Percentiles rank a stretch among this genome's conserved stretches.
Conservation (phyloP, 2,888 invertebrate genomes). For the Phlogophora meticulosa region DNA sequence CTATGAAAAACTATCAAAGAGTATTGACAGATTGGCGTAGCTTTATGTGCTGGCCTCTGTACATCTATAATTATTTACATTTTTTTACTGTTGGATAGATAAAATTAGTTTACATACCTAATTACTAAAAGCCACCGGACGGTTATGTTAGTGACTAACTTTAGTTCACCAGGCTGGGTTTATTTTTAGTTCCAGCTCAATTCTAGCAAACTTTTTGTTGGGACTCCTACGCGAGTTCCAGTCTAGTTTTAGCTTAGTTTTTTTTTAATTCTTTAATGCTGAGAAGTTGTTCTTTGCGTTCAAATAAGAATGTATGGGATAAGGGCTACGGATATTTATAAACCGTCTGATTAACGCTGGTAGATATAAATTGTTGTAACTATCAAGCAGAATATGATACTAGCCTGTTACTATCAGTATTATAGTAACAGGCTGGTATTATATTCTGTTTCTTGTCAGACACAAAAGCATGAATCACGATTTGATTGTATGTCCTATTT, state of each 20-base stretch:
- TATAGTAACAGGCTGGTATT: no score
- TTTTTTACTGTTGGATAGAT: neutral
- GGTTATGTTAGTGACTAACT: slow-evolving; percentile 24
- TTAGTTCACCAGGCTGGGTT: slow-evolving; percentile 21
- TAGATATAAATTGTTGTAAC: neutral
- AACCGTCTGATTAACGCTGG: neutral
- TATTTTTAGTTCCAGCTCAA: slow-evolving; percentile 36
- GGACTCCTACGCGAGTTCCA: slow-evolving; percentile 16
- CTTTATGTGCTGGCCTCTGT: no score
- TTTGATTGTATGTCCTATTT: no score
- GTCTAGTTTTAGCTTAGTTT: slow-evolving; percentile 10
- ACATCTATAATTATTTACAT: no score
- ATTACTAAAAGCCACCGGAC: slow-evolving; percentile 17
- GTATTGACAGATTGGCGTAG: no score
- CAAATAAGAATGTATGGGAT: slow-evolving; percentile 9
- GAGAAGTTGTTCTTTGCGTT: slow-evolving; percentile 8
- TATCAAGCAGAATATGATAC: neutral
- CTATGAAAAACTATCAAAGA: no score
- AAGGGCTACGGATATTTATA: neutral
- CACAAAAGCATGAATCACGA: no score
- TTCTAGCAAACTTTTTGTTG: slow-evolving; percentile 33
- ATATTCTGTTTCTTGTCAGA: no score
- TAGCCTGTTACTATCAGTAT: no score
- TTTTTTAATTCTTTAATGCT: slow-evolving; percentile 14
- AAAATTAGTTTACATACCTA: neutral